Percentiles rank a stretch among this genome's conserved stretches.
Evolutionary conservation across 2,888 invertebrate species (phyloP).

Genomic region (Eilema griseolum): DNA sequence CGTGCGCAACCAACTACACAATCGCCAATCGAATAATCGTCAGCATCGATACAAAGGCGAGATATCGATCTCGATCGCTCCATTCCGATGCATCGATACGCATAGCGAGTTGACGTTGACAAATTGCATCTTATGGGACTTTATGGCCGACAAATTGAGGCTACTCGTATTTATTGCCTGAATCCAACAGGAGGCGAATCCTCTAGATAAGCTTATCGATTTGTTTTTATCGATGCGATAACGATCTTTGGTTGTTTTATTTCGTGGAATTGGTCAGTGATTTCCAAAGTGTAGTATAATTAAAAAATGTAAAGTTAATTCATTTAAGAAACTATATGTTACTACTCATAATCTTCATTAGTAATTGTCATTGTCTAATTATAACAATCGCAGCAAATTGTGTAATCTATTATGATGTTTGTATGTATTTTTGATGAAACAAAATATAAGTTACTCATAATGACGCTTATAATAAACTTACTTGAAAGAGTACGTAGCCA

Average conservation of each 20-base stretch:
- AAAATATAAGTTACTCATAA: too few species aligned
- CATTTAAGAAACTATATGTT: too few species aligned
- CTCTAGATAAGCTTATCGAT: conserved; percentile 59
- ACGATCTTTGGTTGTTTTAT: conserved; percentile 46
- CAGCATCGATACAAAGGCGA: conserved; percentile 73
- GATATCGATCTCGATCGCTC: conserved; percentile 80
- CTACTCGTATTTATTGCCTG: conserved; percentile 72
- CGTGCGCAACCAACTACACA: conserved; percentile 56
- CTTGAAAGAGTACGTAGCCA: too few species aligned
- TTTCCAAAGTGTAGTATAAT: not conserved
- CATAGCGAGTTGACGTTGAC: conserved; percentile 78
- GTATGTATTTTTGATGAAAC: too few species aligned
- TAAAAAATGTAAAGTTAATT: too few species aligned
- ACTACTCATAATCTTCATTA: too few species aligned
- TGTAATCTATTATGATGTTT: too few species aligned
- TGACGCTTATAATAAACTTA: too few species aligned
- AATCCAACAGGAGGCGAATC: conserved; percentile 58
- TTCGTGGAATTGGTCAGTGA: not conserved
- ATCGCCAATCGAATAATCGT: conserved; percentile 74
- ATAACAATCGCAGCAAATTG: too few species aligned
- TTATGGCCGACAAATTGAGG: conserved; percentile 82
- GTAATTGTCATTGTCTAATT: not conserved
- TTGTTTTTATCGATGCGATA: conserved; percentile 60
- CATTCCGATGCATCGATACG: conserved; percentile 77
- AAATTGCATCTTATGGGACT: conserved; percentile 76